Conservation (phyloP, 2,888 invertebrate species). For the Cybosia mesomella region DNA sequence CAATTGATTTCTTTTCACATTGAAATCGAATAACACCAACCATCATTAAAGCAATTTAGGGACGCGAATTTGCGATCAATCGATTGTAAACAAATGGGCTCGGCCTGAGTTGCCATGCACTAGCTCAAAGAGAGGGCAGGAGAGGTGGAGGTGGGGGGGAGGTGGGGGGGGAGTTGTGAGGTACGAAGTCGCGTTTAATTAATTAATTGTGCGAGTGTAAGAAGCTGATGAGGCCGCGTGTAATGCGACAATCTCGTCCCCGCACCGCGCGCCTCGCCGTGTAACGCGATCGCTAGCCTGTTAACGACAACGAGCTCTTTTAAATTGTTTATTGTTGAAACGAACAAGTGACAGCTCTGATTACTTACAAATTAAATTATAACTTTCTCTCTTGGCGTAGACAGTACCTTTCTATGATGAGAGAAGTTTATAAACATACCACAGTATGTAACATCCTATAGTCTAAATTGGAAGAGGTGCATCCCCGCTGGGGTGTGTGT, state of each 20-base stretch:
- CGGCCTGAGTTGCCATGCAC: conserved; percentile 29
- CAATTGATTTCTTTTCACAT: conserved; percentile 13
- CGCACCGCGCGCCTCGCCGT: not conserved
- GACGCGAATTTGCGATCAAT: conserved; percentile 22
- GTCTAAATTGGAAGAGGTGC: not conserved
- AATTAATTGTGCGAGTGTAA: conserved; percentile 47
- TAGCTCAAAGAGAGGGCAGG: not conserved
- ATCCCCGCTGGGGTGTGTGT: too few relatives aligned
- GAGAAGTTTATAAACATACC: not conserved
- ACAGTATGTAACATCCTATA: not conserved
- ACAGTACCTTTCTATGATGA: not conserved
- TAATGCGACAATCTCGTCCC: conserved; percentile 32
- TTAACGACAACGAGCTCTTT: conserved; percentile 5
- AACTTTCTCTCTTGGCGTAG: not conserved
- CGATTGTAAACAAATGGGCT: conserved; percentile 24
- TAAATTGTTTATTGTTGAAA: conserved; percentile 7
- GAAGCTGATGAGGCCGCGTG: conserved; percentile 35
- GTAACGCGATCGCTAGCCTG: conserved; percentile 1
- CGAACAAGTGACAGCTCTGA: not conserved
- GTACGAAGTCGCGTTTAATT: conserved; percentile 30
- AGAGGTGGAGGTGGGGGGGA: not conserved
- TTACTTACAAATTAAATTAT: not conserved
- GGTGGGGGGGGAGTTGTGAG: not conserved
- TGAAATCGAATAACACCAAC: conserved; percentile 7
- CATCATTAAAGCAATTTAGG: conserved; percentile 19